A percentile compares a stretch with the other conserved stretches of the same genome.
phyloP scores from a whole-genome alignment of 1,140 invertebrate species.

The Diachasma alloeum region DNA sequence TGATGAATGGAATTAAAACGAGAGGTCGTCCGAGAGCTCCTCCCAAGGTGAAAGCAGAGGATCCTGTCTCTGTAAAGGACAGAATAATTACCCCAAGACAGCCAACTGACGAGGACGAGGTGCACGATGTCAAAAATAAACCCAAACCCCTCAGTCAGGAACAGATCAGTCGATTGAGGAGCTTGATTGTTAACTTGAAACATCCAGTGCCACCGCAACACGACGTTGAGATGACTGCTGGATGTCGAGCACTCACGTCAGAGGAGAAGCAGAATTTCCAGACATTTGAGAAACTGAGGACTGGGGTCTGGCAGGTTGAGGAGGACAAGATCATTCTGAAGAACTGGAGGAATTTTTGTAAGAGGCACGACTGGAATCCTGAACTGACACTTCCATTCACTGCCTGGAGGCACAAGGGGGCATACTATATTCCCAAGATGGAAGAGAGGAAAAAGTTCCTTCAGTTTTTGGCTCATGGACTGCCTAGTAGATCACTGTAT shows the following conservation, averaged over 20 bases:
- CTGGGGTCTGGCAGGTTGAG: conserved; percentile 32
- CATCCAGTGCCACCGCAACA: conserved; percentile 45
- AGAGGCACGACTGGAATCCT: conserved; percentile 45
- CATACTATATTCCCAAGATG: conserved; percentile 30
- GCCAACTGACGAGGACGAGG: neutral
- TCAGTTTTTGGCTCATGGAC: conserved; percentile 50
- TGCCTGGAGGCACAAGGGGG: conserved; percentile 21
- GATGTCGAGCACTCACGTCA: conserved; percentile 30
- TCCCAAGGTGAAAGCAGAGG: neutral
- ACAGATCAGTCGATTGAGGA: conserved; percentile 21
- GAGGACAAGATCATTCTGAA: conserved; percentile 44
- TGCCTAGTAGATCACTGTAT: conserved; percentile 47
- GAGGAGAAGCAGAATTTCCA: conserved; percentile 38
- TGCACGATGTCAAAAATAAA: neutral
- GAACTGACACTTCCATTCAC: conserved; percentile 40
- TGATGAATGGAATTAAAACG: neutral
- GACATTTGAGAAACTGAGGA: conserved; percentile 31
- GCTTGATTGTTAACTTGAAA: conserved; percentile 31
- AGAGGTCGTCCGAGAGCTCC: neutral
- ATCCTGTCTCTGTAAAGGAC: neutral
- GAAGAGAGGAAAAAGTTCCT: conserved; percentile 45
- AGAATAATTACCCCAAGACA: neutral
- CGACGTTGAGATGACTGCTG: conserved; percentile 42
- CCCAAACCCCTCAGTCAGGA: neutral
- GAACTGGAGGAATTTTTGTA: conserved; percentile 54